Evolutionary conservation across 2,888 invertebrate genomes (phyloP), one percentile per base, ranked within the genome.

Genomic region (Ormyrus thymus): DNA sequence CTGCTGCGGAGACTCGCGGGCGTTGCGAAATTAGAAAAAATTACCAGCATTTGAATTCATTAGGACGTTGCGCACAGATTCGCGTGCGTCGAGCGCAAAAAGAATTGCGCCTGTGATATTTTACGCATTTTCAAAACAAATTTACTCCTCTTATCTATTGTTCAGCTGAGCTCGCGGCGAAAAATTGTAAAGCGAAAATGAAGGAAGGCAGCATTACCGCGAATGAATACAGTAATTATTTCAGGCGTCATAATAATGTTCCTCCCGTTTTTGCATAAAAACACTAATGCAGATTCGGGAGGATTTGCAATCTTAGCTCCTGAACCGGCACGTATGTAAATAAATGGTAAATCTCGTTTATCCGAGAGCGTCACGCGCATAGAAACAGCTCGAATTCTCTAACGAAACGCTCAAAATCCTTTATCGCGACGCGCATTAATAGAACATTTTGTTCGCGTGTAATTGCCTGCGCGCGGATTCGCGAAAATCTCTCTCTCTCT

Each of bases 271-370:
- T 68, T 62, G 8, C 71, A 53, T 65, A 51, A 59, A 71, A 53
- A 43, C 11, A 59, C 69, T 56, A 70, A 64, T 56, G 55, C 8
- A 51, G 8, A 45, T 59, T 48, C 13, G 69, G 29, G 68, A 51
- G 45, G 62, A 58, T 50, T 66, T 69, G 66, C 45, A 75, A 66
- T 74, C 9, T 43, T 46, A 29, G 29, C 29, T 29, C 0, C 3
- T 4, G 13, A 53, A 11, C 51, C 15, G 13, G 6, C 9, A 45
- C 46, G 15, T 51, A 62, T 68, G 71, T 46, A 62, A 61, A 50
- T 72, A 61, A 46, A 72, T 62, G 66, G 66, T 72, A 72, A 78
- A 72, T 66, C 65, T 72, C 51, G 50, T 72, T 72, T 66, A 58
- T 66, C 66, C 68, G 53, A 53, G 50, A 48, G 10, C 13, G 7